Evolutionary conservation across 2,113 vertebrate genomes (phyloP).

Genomic region (Scomber scombrus): DNA sequence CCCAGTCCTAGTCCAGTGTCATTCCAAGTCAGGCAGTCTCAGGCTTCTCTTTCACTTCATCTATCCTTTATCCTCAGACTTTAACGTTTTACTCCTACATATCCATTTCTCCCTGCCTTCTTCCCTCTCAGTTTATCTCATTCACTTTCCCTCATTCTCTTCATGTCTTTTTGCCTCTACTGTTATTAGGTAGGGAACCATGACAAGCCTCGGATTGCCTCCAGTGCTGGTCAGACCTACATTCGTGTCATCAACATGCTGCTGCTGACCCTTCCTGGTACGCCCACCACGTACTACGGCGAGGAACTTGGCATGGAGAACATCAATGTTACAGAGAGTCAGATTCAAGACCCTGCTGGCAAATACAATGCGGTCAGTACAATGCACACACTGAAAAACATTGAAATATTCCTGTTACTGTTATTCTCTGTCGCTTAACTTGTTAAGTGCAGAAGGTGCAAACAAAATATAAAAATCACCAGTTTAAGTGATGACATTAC

Average conservation of each 20-base stretch:
- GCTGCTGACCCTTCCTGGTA: conserved; percentile 95
- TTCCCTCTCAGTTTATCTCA: not conserved
- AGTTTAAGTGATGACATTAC: conserved; percentile 3
- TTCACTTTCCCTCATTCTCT: not conserved
- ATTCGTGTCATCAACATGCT: conserved; percentile 92
- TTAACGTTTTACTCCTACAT: not conserved
- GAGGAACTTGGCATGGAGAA: conserved; percentile 98
- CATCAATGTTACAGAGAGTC: conserved; percentile 75
- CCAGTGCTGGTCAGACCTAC: conserved; percentile 87
- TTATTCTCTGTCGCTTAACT: no score
- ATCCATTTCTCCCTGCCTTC: not conserved
- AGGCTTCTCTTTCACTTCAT: not conserved
- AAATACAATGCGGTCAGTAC: conserved; percentile 82
- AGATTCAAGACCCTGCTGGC: conserved; percentile 84
- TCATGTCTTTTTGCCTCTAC: not conserved
- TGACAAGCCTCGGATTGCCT: conserved; percentile 86
- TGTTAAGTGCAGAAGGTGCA: not conserved
- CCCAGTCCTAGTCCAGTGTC: not conserved
- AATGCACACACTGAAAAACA: not conserved
- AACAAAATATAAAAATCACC: not conserved
- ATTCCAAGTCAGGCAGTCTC: not conserved
- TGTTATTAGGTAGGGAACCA: conserved; percentile 90
- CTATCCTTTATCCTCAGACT: not conserved
- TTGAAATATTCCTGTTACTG: not conserved
- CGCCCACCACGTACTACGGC: conserved; percentile 95